These are phyloP conservation scores for Rotaria macrura DNA, from an alignment of 2,888 invertebrate genomes.

Conservation along the genomic window DNA sequence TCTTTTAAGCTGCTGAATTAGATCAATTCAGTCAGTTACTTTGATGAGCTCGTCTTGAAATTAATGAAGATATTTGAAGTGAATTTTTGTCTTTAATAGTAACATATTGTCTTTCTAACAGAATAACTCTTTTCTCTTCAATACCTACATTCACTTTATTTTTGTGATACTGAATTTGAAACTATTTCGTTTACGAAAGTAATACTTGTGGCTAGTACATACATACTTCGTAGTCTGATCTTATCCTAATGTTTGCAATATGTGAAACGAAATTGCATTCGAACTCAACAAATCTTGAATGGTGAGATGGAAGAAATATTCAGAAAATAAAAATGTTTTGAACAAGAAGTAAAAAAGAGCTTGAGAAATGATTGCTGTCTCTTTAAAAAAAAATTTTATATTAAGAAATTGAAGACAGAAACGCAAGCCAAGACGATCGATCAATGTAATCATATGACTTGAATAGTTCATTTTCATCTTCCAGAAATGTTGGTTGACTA, in stretches of 20 bases:
- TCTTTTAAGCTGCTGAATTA: no score
- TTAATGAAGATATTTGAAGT: background rate
- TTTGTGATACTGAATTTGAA: background rate
- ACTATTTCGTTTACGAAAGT: background rate
- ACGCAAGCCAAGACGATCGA: background rate
- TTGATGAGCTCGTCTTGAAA: background rate
- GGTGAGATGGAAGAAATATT: no score
- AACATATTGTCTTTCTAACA: background rate
- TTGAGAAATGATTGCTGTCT: no score
- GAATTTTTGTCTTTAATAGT: background rate
- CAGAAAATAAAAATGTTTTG: no score
- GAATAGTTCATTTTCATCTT: background rate
- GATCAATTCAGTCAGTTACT: no score
- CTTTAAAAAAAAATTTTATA: no score
- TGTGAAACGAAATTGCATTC: no score
- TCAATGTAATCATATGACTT: background rate
- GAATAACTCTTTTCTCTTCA: background rate
- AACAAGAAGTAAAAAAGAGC: no score
- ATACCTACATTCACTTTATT: background rate
- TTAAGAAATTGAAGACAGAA: background rate
- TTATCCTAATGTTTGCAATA: no score
- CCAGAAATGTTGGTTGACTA: background rate
- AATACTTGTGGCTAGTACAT: no score
- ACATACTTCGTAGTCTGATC: no score
- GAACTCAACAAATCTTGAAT: no score